A percentile compares a stretch with the other conserved stretches of the same genome.
These are phyloP conservation scores for Meloidogyne floridensis DNA, from an alignment of 1,140 invertebrate genomes.

Conservation along the genomic window DNA sequence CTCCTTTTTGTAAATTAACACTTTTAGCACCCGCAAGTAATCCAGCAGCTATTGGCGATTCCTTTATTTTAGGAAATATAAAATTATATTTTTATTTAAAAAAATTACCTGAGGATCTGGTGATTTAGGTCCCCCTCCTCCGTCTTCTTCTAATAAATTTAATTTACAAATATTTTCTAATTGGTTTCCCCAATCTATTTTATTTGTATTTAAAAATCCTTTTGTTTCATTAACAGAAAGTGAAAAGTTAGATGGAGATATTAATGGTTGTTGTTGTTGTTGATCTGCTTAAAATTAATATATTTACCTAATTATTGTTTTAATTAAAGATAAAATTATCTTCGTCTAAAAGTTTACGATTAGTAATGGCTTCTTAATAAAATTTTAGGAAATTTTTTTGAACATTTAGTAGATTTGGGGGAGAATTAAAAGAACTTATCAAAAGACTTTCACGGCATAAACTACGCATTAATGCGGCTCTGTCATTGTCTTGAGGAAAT, in stretches of 20 bases:
- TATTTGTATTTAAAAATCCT: not conserved
- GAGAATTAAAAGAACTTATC: not conserved
- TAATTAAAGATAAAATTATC: not conserved
- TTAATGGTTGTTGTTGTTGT: slow-evolving; percentile 21
- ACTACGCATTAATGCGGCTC: slow-evolving; percentile 31
- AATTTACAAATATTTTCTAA: not conserved
- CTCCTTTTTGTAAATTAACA: slow-evolving; percentile 52
- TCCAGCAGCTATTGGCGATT: slow-evolving; percentile 62
- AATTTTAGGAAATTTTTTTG: too few species aligned
- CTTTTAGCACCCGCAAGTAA: slow-evolving; percentile 58
- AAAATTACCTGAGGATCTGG: slow-evolving; percentile 50
- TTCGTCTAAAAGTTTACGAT: too few species aligned
- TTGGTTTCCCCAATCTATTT: slow-evolving; percentile 4
- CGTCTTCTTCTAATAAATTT: not conserved
- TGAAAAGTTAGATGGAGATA: not conserved
- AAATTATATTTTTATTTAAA: not conserved
- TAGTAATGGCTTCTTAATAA: too few species aligned
- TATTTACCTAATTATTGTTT: not conserved
- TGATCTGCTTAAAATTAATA: slow-evolving; percentile 9
- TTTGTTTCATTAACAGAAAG: slow-evolving; percentile 19
- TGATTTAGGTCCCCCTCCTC: slow-evolving; percentile 34
- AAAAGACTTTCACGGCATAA: slow-evolving; percentile 27
- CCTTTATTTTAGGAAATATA: slow-evolving; percentile 1
- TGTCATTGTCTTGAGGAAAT: slow-evolving; percentile 23
- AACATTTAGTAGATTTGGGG: too few species aligned